Conservation (phyloP, 2,113 vertebrate genomes). For the Rynchops niger region DNA sequence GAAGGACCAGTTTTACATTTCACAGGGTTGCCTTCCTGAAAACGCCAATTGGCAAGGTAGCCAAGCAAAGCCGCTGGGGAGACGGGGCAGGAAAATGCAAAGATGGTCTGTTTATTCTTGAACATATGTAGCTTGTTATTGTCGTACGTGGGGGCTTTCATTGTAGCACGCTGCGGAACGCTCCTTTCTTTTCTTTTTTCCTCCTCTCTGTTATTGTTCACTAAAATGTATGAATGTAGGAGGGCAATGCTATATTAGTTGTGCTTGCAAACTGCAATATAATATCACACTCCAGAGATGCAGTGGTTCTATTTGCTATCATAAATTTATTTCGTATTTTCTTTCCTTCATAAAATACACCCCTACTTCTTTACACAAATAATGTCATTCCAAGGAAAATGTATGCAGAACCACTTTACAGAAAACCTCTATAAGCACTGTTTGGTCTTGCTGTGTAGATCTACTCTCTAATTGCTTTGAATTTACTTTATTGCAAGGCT, state of each 20-base stretch:
- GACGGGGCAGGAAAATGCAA: conserved; percentile 41
- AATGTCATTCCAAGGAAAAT: conserved; percentile 63
- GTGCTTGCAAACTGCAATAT: conserved; percentile 55
- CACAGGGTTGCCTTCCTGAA: conserved; percentile 24
- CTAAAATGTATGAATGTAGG: conserved; percentile 43
- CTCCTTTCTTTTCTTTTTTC: background rate
- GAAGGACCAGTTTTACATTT: conserved; percentile 37
- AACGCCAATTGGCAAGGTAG: conserved; percentile 45
- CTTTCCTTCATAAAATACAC: conserved; percentile 11
- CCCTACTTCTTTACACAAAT: conserved; percentile 53
- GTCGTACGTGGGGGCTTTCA: background rate
- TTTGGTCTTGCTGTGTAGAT: conserved; percentile 61
- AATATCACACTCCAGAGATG: conserved; percentile 67
- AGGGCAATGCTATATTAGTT: conserved; percentile 18
- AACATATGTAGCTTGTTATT: conserved; percentile 53
- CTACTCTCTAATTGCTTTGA: conserved; percentile 73
- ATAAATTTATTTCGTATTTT: conserved; percentile 39
- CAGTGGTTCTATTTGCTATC: conserved; percentile 60
- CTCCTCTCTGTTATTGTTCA: conserved; percentile 23
- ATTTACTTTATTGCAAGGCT: conserved; percentile 75
- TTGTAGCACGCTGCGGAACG: background rate
- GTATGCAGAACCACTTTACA: conserved; percentile 50
- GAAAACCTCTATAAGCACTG: conserved; percentile 49
- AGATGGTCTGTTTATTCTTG: conserved; percentile 24
- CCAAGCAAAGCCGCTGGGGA: conserved; percentile 59